Conservation (phyloP, 2,888 invertebrate species). For the Molorchus minor region DNA sequence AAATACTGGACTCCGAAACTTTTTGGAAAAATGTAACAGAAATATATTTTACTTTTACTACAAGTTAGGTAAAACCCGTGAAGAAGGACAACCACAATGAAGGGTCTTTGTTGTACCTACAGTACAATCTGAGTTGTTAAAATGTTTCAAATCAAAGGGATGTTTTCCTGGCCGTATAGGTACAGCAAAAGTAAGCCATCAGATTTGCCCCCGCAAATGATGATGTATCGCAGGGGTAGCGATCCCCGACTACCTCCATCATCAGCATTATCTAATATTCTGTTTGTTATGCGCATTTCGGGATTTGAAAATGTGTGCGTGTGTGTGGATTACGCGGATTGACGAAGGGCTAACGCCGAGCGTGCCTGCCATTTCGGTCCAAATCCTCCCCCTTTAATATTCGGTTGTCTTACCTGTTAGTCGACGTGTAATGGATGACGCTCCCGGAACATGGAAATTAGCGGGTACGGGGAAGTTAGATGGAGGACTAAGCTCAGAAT, state of each 20-base stretch:
- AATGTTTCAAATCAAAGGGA: no score
- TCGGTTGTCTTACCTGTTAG: constrained; percentile 11
- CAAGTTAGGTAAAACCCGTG: no score
- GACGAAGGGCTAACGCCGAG: constrained; percentile 13
- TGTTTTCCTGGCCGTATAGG: no score
- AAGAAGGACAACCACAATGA: no score
- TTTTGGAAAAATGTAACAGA: no score
- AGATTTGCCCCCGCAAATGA: constrained; percentile 8
- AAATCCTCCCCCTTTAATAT: constrained; percentile 11
- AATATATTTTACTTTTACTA: no score
- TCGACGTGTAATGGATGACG: background rate
- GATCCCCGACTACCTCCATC: constrained; percentile 11
- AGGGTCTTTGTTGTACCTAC: no score
- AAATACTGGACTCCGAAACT: no score
- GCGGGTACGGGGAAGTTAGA: background rate
- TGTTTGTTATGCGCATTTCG: constrained; percentile 26
- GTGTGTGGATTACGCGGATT: constrained; percentile 25
- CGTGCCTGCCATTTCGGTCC: background rate
- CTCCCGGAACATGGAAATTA: background rate
- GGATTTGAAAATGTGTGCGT: constrained; percentile 26
- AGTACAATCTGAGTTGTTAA: no score
- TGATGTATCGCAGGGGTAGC: constrained; percentile 12
- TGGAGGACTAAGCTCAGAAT: no score
- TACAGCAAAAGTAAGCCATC: background rate
- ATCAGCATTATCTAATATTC: constrained; percentile 28